Evolutionary conservation across 1,140 invertebrate genomes (phyloP), one percentile per base, ranked within the genome.

Genomic region (Sarcophaga peregrina): DNA sequence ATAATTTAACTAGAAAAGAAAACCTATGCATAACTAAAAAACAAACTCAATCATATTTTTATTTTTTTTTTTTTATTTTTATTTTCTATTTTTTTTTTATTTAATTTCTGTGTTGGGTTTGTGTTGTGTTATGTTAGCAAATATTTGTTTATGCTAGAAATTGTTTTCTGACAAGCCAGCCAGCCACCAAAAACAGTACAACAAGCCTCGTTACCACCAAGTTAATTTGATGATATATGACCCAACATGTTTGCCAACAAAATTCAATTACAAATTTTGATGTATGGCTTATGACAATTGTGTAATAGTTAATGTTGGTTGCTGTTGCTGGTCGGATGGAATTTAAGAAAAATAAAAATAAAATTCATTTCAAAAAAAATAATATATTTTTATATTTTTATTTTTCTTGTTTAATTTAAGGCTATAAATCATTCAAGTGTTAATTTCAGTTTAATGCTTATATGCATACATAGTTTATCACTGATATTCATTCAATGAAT

Each of bases 271-370:
- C 50, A 78, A 50, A 50, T 50, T 78, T 78, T 78, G 75, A 78
- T 78, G 75, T 78, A 78, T 78, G 75, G 75, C n/a, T 78, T 78
- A 78, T 78, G 75, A 78, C 75, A 78, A 78, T 78, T 78, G 75
- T 78, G 75, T 78, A 78, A 78, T 78, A 78, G n/a, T 78, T 50
- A 25, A 20, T 25, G 17, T 4, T 37, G 25, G 25, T 37, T 37
- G 25, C 4, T 37, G 25, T 37, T 37, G 25, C 4, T 37, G 25
- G 25, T 1, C 4, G 25, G 1, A 37, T 37, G 25, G n/a, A 62
- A 62, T 15, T 6, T 11, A 62, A 62, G n/a, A 62, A 7, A 15
- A 62, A 62, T 37, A 5, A 62, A 68, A 25, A 68, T 20, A 7
- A n/a, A n/a, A n/a, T n/a, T n/a, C n/a, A n/a, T n/a, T n/a, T n/a